phyloP scores from a whole-genome alignment of 2,113 vertebrate species.

The Amphilophus citrinellus region DNA sequence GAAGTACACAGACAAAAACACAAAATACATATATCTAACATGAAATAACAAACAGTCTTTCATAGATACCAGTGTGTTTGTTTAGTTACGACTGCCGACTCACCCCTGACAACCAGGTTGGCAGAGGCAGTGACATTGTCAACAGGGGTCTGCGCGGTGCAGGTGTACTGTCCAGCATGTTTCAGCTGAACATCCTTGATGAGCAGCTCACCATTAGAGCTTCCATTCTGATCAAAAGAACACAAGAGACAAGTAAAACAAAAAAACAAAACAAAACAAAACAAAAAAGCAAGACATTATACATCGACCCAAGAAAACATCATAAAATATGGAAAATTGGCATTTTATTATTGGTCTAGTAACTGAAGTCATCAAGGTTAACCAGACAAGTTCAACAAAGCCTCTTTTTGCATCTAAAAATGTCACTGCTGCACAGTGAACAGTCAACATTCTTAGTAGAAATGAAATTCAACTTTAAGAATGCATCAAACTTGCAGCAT shows the following conservation, averaged over 20 bases:
- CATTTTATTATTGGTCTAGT: neutral
- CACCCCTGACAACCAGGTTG: slow-evolving; percentile 94
- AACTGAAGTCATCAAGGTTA: neutral
- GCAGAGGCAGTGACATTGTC: slow-evolving; percentile 93
- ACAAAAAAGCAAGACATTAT: neutral
- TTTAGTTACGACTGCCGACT: slow-evolving; percentile 50
- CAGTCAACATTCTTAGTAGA: neutral
- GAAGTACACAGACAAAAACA: neutral
- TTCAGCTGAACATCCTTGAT: slow-evolving; percentile 91
- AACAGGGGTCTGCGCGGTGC: slow-evolving; percentile 93
- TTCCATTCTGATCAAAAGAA: slow-evolving; percentile 83
- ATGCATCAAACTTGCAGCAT: slow-evolving; percentile 29
- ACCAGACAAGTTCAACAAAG: neutral
- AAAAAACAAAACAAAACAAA: neutral
- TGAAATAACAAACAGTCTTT: neutral
- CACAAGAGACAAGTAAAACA: neutral
- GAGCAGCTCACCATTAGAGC: slow-evolving; percentile 87
- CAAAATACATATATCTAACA: neutral
- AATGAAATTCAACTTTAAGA: slow-evolving; percentile 8
- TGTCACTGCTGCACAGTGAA: neutral
- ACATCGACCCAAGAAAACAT: neutral
- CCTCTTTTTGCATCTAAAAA: neutral
- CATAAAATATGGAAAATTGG: neutral
- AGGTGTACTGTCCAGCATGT: slow-evolving; percentile 91
- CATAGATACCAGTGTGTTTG: neutral